These are phyloP conservation scores for Geotria australis DNA, from an alignment of 2,797 vertebrate genomes.

Conservation along the genomic window DNA sequence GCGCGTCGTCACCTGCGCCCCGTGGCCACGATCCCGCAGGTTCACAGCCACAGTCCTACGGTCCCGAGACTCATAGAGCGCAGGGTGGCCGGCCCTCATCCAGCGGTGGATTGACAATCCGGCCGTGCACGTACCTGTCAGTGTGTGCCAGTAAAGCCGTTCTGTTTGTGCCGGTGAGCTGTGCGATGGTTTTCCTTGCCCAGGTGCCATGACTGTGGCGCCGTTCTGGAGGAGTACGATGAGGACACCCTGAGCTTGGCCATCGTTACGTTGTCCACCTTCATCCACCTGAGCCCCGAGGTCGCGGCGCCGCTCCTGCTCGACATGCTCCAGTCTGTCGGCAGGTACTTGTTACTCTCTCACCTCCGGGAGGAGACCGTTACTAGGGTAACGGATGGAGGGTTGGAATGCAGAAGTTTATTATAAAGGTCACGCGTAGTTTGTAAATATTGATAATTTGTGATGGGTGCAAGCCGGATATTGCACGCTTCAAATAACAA, in stretches of 20 bases:
- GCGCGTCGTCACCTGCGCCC: too few species aligned
- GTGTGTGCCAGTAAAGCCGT: not conserved
- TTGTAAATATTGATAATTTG: too few species aligned
- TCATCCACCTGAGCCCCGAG: constrained; percentile 86
- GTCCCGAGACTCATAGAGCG: too few species aligned
- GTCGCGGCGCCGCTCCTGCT: constrained; percentile 75
- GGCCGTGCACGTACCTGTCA: not conserved
- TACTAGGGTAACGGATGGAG: too few species aligned
- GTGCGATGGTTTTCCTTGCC: not conserved
- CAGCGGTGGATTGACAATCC: not conserved
- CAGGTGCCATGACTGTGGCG: constrained; percentile 87
- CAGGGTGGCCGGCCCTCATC: not conserved
- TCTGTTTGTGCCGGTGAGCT: not conserved
- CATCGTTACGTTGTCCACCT: constrained; percentile 78
- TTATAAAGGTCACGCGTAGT: too few species aligned
- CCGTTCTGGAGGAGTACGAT: constrained; percentile 81
- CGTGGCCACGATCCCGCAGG: too few species aligned
- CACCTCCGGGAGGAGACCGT: too few species aligned
- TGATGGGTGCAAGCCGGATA: too few species aligned
- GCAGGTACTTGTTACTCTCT: constrained; percentile 24
- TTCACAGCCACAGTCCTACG: not conserved
- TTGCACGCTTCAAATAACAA: too few species aligned
- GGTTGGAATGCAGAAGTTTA: too few species aligned
- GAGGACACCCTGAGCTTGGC: constrained; percentile 79
- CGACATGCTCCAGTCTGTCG: constrained; percentile 97